phyloP scores from a whole-genome alignment of 2,113 vertebrate genomes.

The Prolemur simus region DNA sequence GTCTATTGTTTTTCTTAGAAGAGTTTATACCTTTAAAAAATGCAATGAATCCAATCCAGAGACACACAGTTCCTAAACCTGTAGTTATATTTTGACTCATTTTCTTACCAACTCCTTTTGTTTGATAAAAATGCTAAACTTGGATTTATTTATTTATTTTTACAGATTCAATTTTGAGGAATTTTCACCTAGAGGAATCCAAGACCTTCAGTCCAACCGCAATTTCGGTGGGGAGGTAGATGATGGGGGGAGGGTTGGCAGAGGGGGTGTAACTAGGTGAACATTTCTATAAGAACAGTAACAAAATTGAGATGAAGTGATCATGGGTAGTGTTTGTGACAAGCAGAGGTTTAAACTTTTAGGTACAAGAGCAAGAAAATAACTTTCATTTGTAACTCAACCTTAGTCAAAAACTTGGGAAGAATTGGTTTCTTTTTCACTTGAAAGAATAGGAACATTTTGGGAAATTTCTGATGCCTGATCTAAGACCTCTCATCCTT shows the following conservation, averaged over 20 bases:
- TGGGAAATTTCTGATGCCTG: conserved; percentile 41
- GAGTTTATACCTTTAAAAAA: conserved; percentile 35
- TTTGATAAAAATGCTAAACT: conserved; percentile 58
- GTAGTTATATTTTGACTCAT: not conserved
- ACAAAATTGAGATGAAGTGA: not conserved
- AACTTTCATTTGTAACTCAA: conserved; percentile 35
- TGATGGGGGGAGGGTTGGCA: not conserved
- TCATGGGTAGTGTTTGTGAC: not conserved
- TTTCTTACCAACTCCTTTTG: conserved; percentile 17
- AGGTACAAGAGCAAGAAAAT: conserved; percentile 4
- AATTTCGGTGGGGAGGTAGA: not conserved
- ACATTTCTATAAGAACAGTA: not conserved
- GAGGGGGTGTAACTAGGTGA: not conserved
- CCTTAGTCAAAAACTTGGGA: conserved; percentile 37
- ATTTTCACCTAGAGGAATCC: conserved; percentile 48
- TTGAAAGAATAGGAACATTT: conserved; percentile 43
- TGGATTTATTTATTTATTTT: conserved; percentile 51
- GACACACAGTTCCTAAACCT: not conserved
- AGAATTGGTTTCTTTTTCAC: conserved; percentile 9
- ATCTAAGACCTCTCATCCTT: not conserved
- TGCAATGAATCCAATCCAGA: not conserved
- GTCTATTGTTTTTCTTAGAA: not conserved
- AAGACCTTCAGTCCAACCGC: conserved; percentile 33
- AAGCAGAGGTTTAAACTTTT: not conserved
- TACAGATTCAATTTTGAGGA: conserved; percentile 63